A percentile compares a stretch with the other conserved stretches of the same genome.
phyloP scores from a whole-genome alignment of 2,888 invertebrate genomes.

The Nymphalis urticae region DNA sequence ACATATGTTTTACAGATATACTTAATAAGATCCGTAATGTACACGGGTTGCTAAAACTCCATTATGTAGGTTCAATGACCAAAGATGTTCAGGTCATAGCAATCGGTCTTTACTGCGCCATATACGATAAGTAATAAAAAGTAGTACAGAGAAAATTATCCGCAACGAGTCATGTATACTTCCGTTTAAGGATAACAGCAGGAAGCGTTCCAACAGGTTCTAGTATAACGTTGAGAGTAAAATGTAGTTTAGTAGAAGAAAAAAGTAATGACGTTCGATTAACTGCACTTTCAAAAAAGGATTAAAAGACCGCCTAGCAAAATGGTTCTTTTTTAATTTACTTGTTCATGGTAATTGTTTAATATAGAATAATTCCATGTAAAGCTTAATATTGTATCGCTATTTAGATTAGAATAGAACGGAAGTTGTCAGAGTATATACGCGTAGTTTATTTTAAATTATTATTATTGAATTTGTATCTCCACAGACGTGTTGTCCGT shows the following conservation, averaged over 20 bases:
- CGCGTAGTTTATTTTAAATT: too few relatives aligned
- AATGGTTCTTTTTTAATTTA: background rate
- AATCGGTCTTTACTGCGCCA: constrained; percentile 50
- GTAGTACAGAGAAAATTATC: constrained; percentile 58
- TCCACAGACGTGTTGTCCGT: too few relatives aligned
- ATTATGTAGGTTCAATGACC: constrained; percentile 51
- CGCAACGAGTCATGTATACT: constrained; percentile 56
- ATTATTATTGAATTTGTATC: too few relatives aligned
- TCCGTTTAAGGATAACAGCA: constrained; percentile 67
- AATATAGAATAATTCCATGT: background rate
- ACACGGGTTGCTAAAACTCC: background rate
- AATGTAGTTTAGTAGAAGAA: constrained; percentile 47
- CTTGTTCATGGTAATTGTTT: background rate
- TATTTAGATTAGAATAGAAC: too few relatives aligned
- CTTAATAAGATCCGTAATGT: background rate
- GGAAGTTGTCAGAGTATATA: too few relatives aligned
- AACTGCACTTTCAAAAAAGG: constrained; percentile 56
- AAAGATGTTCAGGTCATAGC: constrained; percentile 44
- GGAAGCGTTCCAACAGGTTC: constrained; percentile 64
- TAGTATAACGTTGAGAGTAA: constrained; percentile 49
- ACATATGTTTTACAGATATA: background rate
- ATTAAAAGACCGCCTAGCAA: constrained; percentile 30
- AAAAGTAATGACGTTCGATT: constrained; percentile 57
- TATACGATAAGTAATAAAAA: constrained; percentile 58
- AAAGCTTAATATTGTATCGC: background rate